A percentile compares a stretch with the other conserved stretches of the same genome.
Conservation (phyloP, 2,888 invertebrate species). For the Athalia rosae region DNA sequence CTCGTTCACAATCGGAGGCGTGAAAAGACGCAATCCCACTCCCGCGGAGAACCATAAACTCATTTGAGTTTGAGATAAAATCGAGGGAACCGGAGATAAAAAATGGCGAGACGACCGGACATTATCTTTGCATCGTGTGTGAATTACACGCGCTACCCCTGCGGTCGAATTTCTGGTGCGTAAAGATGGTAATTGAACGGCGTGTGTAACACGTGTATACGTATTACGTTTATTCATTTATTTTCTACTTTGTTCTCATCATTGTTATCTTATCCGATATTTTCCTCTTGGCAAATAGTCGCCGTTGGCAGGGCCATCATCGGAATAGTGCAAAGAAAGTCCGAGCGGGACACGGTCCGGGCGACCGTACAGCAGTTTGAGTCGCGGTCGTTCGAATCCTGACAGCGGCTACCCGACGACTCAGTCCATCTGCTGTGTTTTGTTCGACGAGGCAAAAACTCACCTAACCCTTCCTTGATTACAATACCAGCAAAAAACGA, state of each 20-base stretch:
- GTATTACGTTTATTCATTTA: too few species aligned
- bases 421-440: slow-evolving; percentile 73
- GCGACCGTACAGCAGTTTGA: background rate
- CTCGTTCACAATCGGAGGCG: slow-evolving; percentile 1
- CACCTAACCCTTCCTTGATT: slow-evolving; percentile 74
- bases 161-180: too few species aligned
- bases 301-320: background rate
- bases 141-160: too few species aligned
- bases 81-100: too few species aligned
- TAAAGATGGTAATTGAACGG: too few species aligned
- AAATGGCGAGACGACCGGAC: too few species aligned
- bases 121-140: too few species aligned
- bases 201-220: too few species aligned
- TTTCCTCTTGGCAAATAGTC: background rate
- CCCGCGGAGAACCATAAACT: background rate
- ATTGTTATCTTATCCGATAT: too few species aligned
- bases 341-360: slow-evolving; percentile 26
- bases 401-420: slow-evolving; percentile 61
- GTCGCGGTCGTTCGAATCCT: slow-evolving; percentile 34
- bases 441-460: slow-evolving; percentile 70
- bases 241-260: too few species aligned
- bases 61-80: too few species aligned
- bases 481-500: slow-evolving; percentile 73
- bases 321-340: background rate
- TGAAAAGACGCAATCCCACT: slow-evolving; percentile 21